Evolutionary conservation across 2,113 vertebrate species (phyloP).

Genomic region (Hyperopisus bebe): DNA sequence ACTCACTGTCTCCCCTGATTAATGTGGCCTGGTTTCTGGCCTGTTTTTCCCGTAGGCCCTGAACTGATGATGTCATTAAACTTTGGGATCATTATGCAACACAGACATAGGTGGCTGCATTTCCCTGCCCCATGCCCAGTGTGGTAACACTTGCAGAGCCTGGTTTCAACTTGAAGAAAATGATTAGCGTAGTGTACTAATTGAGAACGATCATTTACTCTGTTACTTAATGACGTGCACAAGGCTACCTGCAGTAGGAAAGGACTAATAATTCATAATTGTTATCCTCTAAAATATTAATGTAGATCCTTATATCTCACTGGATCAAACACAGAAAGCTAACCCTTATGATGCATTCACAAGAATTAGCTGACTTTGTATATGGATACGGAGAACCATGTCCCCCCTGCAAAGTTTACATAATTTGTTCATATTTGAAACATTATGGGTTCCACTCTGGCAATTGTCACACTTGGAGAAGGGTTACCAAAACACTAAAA

Average conservation of each 20-base stretch:
- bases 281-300: background rate
- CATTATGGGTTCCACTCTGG: too few relatives aligned
- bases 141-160: background rate
- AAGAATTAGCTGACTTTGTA: background rate
- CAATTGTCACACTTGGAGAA: too few relatives aligned
- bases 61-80: background rate
- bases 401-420: too few relatives aligned
- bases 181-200: background rate
- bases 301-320: background rate
- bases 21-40: background rate
- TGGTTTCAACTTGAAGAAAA: background rate
- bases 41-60: background rate
- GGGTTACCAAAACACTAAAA: too few relatives aligned
- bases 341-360: background rate
- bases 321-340: background rate
- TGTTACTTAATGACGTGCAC: background rate
- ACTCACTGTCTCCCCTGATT: background rate
- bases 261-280: background rate
- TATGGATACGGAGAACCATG: too few relatives aligned
- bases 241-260: background rate
- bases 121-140: background rate
- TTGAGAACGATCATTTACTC: background rate
- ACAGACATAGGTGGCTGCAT: background rate
- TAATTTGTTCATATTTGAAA: too few relatives aligned
- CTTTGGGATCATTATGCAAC: background rate